A percentile compares a stretch with the other conserved stretches of the same genome.
phyloP scores from a whole-genome alignment of 2,113 vertebrate species.

The Cebidichthys violaceus region DNA sequence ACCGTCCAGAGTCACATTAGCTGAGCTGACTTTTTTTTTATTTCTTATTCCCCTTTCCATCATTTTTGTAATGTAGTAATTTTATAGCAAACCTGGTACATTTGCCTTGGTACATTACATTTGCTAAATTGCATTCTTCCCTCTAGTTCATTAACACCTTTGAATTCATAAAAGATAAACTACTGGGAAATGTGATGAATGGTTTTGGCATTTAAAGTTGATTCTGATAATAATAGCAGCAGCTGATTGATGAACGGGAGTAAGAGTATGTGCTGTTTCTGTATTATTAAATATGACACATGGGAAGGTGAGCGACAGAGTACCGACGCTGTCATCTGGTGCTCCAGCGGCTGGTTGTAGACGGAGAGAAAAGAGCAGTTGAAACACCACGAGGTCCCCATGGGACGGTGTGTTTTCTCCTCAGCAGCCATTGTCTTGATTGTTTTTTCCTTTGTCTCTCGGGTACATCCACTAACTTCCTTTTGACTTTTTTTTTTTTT shows the following conservation, averaged over 20 bases:
- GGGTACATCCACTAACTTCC: slow-evolving; percentile 31
- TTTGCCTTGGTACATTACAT: slow-evolving; percentile 33
- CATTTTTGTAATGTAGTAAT: slow-evolving; percentile 26
- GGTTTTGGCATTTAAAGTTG: slow-evolving; percentile 59
- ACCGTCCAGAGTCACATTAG: slow-evolving; percentile 47
- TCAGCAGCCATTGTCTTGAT: slow-evolving; percentile 45
- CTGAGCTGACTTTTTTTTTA: neutral
- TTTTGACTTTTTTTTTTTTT: slow-evolving; percentile 8
- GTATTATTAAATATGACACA: slow-evolving; percentile 51
- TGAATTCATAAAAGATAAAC: slow-evolving; percentile 51
- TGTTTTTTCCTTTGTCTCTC: slow-evolving; percentile 44
- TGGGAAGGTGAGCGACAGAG: slow-evolving; percentile 34
- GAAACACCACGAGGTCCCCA: slow-evolving; percentile 7
- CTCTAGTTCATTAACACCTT: slow-evolving; percentile 44
- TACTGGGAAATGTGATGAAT: slow-evolving; percentile 47
- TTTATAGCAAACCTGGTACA: slow-evolving; percentile 34
- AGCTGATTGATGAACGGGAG: slow-evolving; percentile 61
- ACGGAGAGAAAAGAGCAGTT: slow-evolving; percentile 16
- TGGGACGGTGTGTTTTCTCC: slow-evolving; percentile 57
- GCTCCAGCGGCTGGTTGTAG: slow-evolving; percentile 37
- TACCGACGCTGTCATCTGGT: slow-evolving; percentile 47
- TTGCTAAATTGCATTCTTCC: slow-evolving; percentile 9
- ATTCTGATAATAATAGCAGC: slow-evolving; percentile 48
- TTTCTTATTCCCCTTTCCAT: neutral
- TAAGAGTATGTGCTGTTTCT: slow-evolving; percentile 17